phyloP scores from a whole-genome alignment of 2,113 vertebrate genomes.

The Bufo bufo region DNA sequence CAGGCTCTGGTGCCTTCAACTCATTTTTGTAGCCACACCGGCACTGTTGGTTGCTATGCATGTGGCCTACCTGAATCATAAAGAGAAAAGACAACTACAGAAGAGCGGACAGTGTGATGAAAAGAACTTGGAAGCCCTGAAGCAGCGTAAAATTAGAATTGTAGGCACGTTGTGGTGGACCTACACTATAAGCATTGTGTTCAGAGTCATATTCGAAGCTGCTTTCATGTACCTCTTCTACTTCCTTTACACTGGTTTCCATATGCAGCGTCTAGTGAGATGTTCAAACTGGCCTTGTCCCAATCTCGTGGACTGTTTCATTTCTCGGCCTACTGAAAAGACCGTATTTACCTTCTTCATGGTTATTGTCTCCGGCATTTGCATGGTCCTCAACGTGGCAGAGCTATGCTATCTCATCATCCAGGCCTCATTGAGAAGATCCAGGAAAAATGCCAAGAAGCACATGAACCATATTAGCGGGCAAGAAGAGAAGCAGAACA shows the following conservation, averaged over 20 bases:
- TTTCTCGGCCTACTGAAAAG: conserved; percentile 96
- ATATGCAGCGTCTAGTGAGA: conserved; percentile 91
- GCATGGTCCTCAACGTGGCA: conserved; percentile 90
- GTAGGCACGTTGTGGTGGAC: conserved; percentile 94
- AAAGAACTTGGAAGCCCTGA: conserved; percentile 82
- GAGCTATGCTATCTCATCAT: conserved; percentile 86
- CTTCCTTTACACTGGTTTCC: conserved; percentile 87
- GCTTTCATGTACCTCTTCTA: conserved; percentile 94
- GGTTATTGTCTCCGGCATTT: conserved; percentile 89
- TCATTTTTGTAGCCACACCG: conserved; percentile 95
- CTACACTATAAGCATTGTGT: conserved; percentile 92
- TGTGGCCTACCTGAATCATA: conserved; percentile 83
- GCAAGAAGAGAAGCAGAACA: conserved; percentile 67
- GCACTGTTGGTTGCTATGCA: conserved; percentile 95
- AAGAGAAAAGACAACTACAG: conserved; percentile 79
- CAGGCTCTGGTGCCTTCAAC: conserved; percentile 94
- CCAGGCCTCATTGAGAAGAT: conserved; percentile 75
- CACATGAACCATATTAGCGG: conserved; percentile 62
- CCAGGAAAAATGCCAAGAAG: conserved; percentile 61
- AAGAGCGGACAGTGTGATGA: conserved; percentile 62
- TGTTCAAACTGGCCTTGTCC: conserved; percentile 91
- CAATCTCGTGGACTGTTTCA: conserved; percentile 94
- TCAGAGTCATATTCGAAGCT: conserved; percentile 87
- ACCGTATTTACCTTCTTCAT: conserved; percentile 97
- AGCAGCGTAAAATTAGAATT: conserved; percentile 81